A percentile compares a stretch with the other conserved stretches of the same genome.
Evolutionary conservation across 2,888 invertebrate genomes (phyloP).

Genomic region (Parapristionchus giblindavisi): DNA sequence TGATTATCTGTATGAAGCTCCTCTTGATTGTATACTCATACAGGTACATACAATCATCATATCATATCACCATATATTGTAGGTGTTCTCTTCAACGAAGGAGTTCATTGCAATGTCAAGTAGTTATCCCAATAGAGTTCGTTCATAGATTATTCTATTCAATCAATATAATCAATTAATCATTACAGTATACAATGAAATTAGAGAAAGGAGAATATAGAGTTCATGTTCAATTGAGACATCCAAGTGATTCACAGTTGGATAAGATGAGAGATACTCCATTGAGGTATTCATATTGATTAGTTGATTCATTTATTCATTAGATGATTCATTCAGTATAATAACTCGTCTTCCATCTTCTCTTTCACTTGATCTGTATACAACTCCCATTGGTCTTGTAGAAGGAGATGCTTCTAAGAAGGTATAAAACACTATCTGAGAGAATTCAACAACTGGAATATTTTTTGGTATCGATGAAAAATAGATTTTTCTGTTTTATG

Average conservation of each 20-base stretch:
- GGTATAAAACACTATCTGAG: too few species aligned
- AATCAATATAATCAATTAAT: not conserved
- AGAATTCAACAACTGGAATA: too few species aligned
- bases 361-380: constrained; percentile 32
- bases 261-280: constrained; percentile 84
- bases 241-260: constrained; percentile 84
- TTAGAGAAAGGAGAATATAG: constrained; percentile 94
- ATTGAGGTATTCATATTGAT: constrained; percentile 69
- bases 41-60: constrained; percentile 75
- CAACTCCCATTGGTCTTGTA: constrained; percentile 8
- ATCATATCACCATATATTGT: constrained; percentile 72
- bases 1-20: constrained; percentile 90
- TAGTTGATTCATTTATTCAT: not conserved
- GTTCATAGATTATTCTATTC: not conserved
- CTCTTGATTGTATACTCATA: constrained; percentile 95
- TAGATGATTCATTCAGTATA: constrained; percentile 4
- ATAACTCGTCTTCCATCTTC: constrained; percentile 7
- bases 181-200: constrained; percentile 82
- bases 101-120: constrained; percentile 86
- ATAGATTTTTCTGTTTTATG: too few species aligned
- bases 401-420: constrained; percentile 27
- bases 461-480: too few species aligned
- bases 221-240: constrained; percentile 85
- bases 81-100: constrained; percentile 90
- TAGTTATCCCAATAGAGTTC: constrained; percentile 82